Evolutionary conservation across 1,140 invertebrate genomes (phyloP).

Genomic region (Sitobion miscanthi): DNA sequence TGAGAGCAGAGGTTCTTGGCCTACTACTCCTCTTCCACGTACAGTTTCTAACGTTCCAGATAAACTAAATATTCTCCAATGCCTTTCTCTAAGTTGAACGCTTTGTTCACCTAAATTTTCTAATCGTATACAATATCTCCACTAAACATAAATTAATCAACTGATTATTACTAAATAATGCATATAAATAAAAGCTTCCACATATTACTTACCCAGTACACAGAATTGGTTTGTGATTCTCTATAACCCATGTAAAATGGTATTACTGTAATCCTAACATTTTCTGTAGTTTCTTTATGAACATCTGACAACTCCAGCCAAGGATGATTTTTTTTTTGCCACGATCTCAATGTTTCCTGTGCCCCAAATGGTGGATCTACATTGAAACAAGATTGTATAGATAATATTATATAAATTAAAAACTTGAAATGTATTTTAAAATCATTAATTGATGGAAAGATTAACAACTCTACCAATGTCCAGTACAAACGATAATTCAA

Average conservation of each 20-base stretch:
- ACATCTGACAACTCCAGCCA: constrained; percentile 96
- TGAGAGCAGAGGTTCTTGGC: constrained; percentile 92
- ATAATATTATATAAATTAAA: neutral
- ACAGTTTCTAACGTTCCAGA: constrained; percentile 95
- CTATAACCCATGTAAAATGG: constrained; percentile 97
- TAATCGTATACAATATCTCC: constrained; percentile 93
- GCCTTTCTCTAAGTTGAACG: constrained; percentile 90
- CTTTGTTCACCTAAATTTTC: constrained; percentile 90
- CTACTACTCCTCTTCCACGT: constrained; percentile 90
- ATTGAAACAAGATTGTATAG: constrained; percentile 36
- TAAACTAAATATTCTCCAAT: constrained; percentile 96
- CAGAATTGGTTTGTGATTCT: constrained; percentile 83
- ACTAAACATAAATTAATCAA: constrained; percentile 66
- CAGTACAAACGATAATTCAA: neutral
- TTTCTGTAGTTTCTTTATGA: constrained; percentile 97
- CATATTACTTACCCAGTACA: constrained; percentile 80
- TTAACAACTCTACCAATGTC: neutral
- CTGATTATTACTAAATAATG: neutral
- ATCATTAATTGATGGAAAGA: neutral
- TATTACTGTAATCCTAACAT: constrained; percentile 93
- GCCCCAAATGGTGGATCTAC: constrained; percentile 84
- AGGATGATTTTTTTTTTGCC: constrained; percentile 97
- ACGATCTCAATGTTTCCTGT: constrained; percentile 88
- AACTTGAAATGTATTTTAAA: neutral
- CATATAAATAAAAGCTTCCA: neutral